Evolutionary conservation across 2,888 invertebrate genomes (phyloP).

Genomic region (Monopis laevigella): DNA sequence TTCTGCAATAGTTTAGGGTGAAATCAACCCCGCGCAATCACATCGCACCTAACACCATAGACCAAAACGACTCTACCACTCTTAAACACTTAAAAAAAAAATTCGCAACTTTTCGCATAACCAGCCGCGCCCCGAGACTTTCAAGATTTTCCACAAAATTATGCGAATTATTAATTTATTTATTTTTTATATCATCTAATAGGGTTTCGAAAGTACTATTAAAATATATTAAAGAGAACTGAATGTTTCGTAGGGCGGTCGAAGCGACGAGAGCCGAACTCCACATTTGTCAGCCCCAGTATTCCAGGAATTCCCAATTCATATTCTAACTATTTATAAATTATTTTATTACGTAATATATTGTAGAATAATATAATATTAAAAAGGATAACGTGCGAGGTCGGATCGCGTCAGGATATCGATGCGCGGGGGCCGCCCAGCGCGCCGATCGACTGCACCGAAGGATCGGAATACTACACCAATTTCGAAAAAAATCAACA

Average conservation of each 20-base stretch:
- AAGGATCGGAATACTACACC: slow-evolving; percentile 25
- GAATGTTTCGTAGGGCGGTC: too few relatives aligned
- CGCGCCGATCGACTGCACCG: slow-evolving; percentile 33
- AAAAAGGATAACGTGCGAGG: slow-evolving; percentile 27
- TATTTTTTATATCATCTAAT: slow-evolving; percentile 20
- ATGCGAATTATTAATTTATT: slow-evolving; percentile 20
- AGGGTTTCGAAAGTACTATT: slow-evolving; percentile 27
- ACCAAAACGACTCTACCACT: neutral
- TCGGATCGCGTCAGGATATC: slow-evolving; percentile 34
- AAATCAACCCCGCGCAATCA: slow-evolving; percentile 40
- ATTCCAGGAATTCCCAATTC: slow-evolving; percentile 14
- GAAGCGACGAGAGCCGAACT: too few relatives aligned
- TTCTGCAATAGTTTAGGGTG: slow-evolving; percentile 51
- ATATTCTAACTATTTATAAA: slow-evolving; percentile 30
- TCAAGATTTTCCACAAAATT: slow-evolving; percentile 28
- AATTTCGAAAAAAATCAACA: slow-evolving; percentile 31
- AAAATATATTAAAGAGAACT: slow-evolving; percentile 22
- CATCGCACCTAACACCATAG: slow-evolving; percentile 19
- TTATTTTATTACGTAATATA: too few relatives aligned
- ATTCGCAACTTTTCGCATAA: slow-evolving; percentile 35
- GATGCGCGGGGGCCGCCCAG: slow-evolving; percentile 22
- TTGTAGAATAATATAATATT: slow-evolving; percentile 23
- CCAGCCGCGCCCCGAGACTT: slow-evolving; percentile 24
- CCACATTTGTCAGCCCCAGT: too few relatives aligned
- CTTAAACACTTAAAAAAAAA: slow-evolving; percentile 30